Evolutionary conservation across 2,888 invertebrate genomes (phyloP).

Genomic region (Marasmarcha lunaedactyla): DNA sequence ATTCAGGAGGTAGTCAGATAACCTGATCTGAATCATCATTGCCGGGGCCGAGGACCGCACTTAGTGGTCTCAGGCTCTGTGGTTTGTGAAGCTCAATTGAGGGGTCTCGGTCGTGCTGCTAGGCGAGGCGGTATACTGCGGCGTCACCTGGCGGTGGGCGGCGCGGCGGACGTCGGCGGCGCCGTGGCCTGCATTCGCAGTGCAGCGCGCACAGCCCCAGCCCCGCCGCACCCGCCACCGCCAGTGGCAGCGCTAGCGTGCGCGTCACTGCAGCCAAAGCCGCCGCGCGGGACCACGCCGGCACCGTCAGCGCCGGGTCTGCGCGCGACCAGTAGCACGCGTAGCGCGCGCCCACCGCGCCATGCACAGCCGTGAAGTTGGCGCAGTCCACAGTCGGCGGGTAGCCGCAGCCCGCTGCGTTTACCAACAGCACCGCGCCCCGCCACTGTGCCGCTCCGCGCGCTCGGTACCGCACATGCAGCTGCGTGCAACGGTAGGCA

Average conservation of each 20-base stretch:
- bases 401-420: slow-evolving; percentile 88
- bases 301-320: slow-evolving; percentile 85
- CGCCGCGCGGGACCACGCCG: slow-evolving; percentile 85
- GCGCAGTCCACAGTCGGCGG: slow-evolving; percentile 82
- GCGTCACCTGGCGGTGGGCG: slow-evolving; percentile 70
- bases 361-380: slow-evolving; percentile 79
- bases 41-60: no score
- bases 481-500: slow-evolving; percentile 76
- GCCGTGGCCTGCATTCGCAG: slow-evolving; percentile 84
- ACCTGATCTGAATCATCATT: no score
- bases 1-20: no score
- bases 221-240: slow-evolving; percentile 86
- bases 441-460: slow-evolving; percentile 52
- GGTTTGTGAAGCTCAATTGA: no score
- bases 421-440: slow-evolving; percentile 77
- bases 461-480: slow-evolving; percentile 73
- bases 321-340: slow-evolving; percentile 80
- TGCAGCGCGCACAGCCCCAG: slow-evolving; percentile 88
- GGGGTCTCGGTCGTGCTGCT: no score
- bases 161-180: slow-evolving; percentile 74
- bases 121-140: slow-evolving; percentile 55
- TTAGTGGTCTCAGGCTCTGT: no score
- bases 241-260: slow-evolving; percentile 86
- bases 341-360: slow-evolving; percentile 75
- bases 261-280: slow-evolving; percentile 86